Conservation (phyloP, 37 sponge, comb jelly and placozoan species). For the Crambe crambe region DNA sequence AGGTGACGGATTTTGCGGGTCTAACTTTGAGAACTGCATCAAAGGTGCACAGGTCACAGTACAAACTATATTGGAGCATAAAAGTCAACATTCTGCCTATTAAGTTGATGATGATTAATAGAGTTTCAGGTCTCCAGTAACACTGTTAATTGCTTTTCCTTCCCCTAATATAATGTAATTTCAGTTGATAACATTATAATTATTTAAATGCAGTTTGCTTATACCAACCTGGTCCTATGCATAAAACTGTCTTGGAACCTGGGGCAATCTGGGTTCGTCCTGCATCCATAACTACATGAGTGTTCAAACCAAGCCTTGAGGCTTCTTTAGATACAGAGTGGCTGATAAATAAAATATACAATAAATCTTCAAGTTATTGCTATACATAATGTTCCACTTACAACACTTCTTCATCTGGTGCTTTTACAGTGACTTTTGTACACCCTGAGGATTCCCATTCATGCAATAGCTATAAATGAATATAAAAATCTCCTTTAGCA, state of each 20-base stretch:
- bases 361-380: neutral
- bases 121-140: slow-evolving; percentile 91
- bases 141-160: slow-evolving; percentile 49
- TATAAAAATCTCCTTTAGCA: neutral
- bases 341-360: slow-evolving; percentile 1
- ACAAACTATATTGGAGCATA: neutral
- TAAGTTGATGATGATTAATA: slow-evolving; percentile 29
- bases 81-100: neutral
- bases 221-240: slow-evolving; percentile 89
- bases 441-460: slow-evolving; percentile 82
- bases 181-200: too few relatives aligned
- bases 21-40: slow-evolving; percentile 60
- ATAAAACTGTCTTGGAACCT: slow-evolving; percentile 93
- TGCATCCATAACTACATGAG: slow-evolving; percentile 91
- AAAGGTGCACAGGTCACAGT: slow-evolving; percentile 33
- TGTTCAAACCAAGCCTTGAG: slow-evolving; percentile 51
- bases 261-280: slow-evolving; percentile 98
- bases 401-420: slow-evolving; percentile 72
- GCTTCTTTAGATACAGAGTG: slow-evolving; percentile 34
- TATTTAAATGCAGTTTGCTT: too few relatives aligned
- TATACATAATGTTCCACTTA: slow-evolving; percentile 25
- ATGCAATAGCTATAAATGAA: slow-evolving; percentile 43
- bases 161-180: too few relatives aligned
- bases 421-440: slow-evolving; percentile 91
- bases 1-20: slow-evolving; percentile 55